Base-by-base conservation (phyloP, 2,888 invertebrate genomes). In the Noctua janthe region DNA sequence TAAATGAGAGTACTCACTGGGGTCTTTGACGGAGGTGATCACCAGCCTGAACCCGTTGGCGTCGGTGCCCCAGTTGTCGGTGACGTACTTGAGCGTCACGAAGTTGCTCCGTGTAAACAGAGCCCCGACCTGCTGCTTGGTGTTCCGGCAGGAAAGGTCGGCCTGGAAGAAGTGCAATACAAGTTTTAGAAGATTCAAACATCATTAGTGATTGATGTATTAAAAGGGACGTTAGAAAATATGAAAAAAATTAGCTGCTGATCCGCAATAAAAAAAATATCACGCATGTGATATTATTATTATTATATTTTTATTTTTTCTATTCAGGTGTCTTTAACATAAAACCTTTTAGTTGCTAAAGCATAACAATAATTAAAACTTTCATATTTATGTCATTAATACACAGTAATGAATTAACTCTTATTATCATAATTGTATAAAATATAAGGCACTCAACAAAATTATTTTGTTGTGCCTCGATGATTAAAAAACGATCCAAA, bases 1-100 rank as follows among this genome's bases (percentile, higher is more conserved):
- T 7, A 78, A 66, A 76, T 85, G 35, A 79, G 73, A 72, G 49
- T 96, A 98, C 98, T 98, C 96, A 99, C 99, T 98, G 93, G 98
- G 98, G 97, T 99, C 99, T 95, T 99, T 99, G 94, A 99, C 98
- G 91, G 99, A 99, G 87, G 99, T 99, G 97, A 99, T 99, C 96
- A 99, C 98, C 93, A 99, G 98, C 92, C 98, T 98, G 97, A 99
- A 99, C 92, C 99, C 99, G 96, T 99, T 99, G 92, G 98, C 98
- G 95, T 98, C 98, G 85, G 99, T 99, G 88, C 99, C 99, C 99
- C 99, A 99, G 93, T 98, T 98, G 97, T 99, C 99, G 75, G 99
- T 99, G 93, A 99, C 98, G 97, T 99, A 99, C 96, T 98, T 99
- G 91, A 99, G 97, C 76, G 99, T 99, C 93, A 99, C 99, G 97